phyloP scores from a whole-genome alignment of 1,140 invertebrate genomes.

The Tetramorium simillimum region DNA sequence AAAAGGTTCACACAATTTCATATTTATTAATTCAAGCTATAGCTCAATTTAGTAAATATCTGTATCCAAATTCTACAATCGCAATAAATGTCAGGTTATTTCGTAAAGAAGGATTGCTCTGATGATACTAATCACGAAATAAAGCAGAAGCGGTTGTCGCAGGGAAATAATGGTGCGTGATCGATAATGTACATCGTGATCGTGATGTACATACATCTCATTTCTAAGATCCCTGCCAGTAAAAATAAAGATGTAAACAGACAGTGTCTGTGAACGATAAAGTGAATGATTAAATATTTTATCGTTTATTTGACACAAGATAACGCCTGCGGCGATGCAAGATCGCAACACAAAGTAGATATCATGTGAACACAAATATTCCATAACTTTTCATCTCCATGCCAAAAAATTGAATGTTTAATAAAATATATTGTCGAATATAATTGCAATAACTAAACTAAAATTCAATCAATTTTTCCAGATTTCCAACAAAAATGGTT shows the following conservation, averaged over 20 bases:
- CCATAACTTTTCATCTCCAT: neutral
- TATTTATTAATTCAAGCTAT: neutral
- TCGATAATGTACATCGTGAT: constrained; percentile 34
- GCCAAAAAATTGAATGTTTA: neutral
- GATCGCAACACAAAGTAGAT: constrained; percentile 12
- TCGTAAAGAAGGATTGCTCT: neutral
- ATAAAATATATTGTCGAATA: neutral
- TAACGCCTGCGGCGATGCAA: neutral
- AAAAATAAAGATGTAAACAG: constrained; percentile 40
- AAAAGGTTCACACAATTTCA: neutral
- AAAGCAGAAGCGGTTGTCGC: neutral
- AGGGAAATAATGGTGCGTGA: neutral
- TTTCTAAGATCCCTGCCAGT: neutral
- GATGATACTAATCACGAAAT: constrained; percentile 16
- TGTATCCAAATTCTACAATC: neutral
- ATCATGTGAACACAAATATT: constrained; percentile 11
- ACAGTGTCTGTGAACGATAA: constrained; percentile 30
- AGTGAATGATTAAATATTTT: constrained; percentile 24
- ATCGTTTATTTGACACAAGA: constrained; percentile 15
- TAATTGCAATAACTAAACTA: neutral
- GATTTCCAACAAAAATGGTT: neutral
- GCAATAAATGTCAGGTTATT: neutral
- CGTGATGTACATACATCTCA: constrained; percentile 11
- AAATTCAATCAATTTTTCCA: neutral
- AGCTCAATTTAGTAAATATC: neutral